Percentiles rank a stretch among this genome's conserved stretches.
These are phyloP conservation scores for Psophia crepitans DNA, from an alignment of 2,113 vertebrate species.

Conservation along the genomic window DNA sequence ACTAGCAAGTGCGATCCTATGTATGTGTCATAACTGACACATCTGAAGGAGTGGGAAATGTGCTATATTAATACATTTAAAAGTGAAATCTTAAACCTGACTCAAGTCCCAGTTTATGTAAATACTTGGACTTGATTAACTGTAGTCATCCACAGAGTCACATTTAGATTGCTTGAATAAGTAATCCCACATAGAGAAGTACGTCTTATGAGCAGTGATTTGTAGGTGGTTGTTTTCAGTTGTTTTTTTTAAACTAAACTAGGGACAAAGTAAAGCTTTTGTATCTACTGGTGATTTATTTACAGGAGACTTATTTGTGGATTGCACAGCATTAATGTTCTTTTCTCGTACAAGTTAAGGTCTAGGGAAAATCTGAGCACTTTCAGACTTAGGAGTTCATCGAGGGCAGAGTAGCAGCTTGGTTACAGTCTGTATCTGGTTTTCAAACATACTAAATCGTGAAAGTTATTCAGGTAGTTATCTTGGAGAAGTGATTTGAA, in stretches of 20 bases:
- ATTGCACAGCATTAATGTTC: not conserved
- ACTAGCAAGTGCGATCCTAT: not conserved
- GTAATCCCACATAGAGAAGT: not conserved
- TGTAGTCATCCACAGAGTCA: not conserved
- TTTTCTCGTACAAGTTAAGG: not conserved
- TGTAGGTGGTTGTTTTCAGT: not conserved
- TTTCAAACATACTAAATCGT: not conserved
- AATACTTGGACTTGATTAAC: not conserved
- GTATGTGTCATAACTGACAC: not conserved
- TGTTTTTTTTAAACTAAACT: not conserved
- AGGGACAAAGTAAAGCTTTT: not conserved
- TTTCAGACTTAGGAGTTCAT: not conserved
- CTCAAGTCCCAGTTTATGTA: not conserved
- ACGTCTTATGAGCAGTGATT: not conserved
- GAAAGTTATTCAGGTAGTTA: not conserved
- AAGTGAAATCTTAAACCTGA: not conserved
- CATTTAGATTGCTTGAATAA: not conserved
- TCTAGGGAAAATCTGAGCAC: not conserved
- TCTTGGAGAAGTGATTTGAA: no score
- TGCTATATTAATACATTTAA: not conserved
- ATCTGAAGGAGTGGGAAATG: not conserved
- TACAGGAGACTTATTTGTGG: not conserved
- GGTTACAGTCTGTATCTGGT: not conserved
- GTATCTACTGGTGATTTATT: not conserved
- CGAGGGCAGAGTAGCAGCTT: not conserved